Base-by-base conservation (phyloP, 2,888 invertebrate genomes). In the Phalera bucephala region DNA sequence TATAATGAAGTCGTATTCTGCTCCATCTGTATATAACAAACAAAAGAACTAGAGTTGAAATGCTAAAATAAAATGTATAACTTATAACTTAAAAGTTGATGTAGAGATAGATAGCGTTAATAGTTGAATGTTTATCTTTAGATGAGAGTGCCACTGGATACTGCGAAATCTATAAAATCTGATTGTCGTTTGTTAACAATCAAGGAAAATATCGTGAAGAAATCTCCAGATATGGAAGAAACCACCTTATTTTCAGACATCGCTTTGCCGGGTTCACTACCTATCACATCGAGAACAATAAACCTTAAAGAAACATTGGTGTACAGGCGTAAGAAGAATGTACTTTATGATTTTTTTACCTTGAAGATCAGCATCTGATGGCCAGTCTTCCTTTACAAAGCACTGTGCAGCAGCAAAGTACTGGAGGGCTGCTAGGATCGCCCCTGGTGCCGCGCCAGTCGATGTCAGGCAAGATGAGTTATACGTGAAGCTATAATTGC, bases 1-100 rank as follows among this genome's bases (percentile, higher is more conserved):
- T 17, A 74, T 56, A 22, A 74, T 72, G 28, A 73, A 68, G 44
- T 74, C 62, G 34, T 64, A 72, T n/a, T 9, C 29, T 22, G 55
- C 48, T 22, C 10, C 32, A 52, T 57, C 73, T 72, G 40, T 4
- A 17, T 4, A 17, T 17, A 17, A 3, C 6, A 3, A 17, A 4
- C 6, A 17, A 6, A 17, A 4, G 3, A 17, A 6, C 3, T 17
- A 17, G 17, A 4, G 3, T 17, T 3, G 3, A 4, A 8, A 58
- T 5, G 2, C 3, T 36, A 44, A 9, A 9, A 11, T n/a, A n/a
- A 15, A 30, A 7, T 6, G 17, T 4, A 17, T 17, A 17, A 3
- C 3, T 17, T 9, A 9, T 3, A 22, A 22, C 9, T n/a, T 7
- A 0, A 10, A 5, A 22, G 9, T 9, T 1, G 2, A 2, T 22